Evolutionary conservation across 2,797 vertebrate genomes (phyloP).

Genomic region (Anguilla pacifica): DNA sequence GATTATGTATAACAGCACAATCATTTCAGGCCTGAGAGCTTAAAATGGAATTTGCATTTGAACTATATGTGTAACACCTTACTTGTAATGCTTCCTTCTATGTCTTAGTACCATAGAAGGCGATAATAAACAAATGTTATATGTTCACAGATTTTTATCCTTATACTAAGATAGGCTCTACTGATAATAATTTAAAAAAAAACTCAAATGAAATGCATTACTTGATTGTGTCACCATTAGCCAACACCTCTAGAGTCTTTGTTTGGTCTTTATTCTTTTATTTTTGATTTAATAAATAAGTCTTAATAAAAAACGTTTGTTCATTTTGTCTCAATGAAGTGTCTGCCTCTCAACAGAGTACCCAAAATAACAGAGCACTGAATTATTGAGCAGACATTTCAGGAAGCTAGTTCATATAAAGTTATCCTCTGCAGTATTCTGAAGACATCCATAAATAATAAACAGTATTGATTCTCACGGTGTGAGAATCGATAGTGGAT

Average conservation of each 20-base stretch:
- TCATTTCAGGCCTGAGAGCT: not conserved
- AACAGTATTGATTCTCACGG: slow-evolving; percentile 50
- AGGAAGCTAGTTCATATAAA: slow-evolving; percentile 56
- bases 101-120: not conserved
- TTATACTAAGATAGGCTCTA: not conserved
- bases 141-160: not conserved
- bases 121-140: not conserved
- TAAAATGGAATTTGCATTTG: slow-evolving; percentile 8
- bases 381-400: slow-evolving; percentile 55
- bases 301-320: slow-evolving; percentile 32
- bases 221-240: not conserved
- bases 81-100: not conserved
- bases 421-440: slow-evolving; percentile 50
- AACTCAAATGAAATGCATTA: not conserved
- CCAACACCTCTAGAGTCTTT: not conserved
- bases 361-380: slow-evolving; percentile 43
- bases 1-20: not conserved
- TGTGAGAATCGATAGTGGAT: slow-evolving; percentile 39
- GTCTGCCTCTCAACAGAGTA: not conserved
- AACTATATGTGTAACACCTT: not conserved
- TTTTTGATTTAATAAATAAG: slow-evolving; percentile 11
- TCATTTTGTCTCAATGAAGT: slow-evolving; percentile 18
- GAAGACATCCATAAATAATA: slow-evolving; percentile 56
- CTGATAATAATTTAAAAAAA: not conserved
- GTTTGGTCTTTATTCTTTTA: not conserved